Conservation (phyloP, 2,113 vertebrate species). For the Gymnarchus niloticus region DNA sequence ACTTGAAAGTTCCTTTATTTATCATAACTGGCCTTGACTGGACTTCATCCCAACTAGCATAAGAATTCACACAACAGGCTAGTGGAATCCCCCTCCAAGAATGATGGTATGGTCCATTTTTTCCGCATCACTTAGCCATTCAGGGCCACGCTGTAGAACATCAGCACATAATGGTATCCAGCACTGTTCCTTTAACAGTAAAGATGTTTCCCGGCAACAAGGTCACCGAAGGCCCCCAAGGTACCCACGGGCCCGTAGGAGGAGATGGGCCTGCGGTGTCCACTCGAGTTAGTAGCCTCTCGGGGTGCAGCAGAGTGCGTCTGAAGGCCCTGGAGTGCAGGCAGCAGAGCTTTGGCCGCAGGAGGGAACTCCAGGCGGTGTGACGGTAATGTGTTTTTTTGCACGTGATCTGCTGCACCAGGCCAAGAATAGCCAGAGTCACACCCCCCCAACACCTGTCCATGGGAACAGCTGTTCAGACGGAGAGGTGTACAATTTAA, state of each 20-base stretch:
- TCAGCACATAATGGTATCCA: background rate
- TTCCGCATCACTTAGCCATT: background rate
- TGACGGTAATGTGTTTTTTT: background rate
- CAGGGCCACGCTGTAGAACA: background rate
- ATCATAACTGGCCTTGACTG: background rate
- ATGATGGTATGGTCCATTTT: background rate
- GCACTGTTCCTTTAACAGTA: background rate
- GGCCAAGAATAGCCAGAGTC: background rate
- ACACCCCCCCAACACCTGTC: background rate
- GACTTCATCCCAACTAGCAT: background rate
- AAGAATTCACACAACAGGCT: background rate
- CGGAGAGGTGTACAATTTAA: background rate
- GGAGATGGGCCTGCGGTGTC: background rate
- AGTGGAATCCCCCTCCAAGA: background rate
- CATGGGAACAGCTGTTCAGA: background rate
- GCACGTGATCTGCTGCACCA: background rate
- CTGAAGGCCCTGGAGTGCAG: background rate
- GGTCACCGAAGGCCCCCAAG: conserved; percentile 3
- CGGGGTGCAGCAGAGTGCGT: background rate
- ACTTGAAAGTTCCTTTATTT: background rate
- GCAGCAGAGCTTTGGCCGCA: background rate
- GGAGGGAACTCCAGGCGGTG: background rate
- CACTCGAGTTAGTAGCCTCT: background rate
- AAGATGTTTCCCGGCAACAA: conserved; percentile 18
- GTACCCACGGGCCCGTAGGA: background rate